These are phyloP conservation scores for Saccostrea echinata DNA, from an alignment of 1,140 invertebrate species.

Conservation along the genomic window DNA sequence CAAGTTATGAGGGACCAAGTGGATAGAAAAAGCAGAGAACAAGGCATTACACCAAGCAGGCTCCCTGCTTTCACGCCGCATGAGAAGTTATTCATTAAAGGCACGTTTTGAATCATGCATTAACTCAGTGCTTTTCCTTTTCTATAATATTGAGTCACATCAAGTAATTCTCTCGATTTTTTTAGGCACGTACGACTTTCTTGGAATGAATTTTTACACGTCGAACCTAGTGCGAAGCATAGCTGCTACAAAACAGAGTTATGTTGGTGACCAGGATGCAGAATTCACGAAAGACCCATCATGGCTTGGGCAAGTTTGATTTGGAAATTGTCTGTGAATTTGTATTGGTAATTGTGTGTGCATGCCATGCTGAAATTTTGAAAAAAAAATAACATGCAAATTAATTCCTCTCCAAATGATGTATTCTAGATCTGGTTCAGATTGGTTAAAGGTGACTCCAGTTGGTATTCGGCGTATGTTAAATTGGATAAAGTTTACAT, in stretches of 20 bases:
- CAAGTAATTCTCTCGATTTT: not conserved
- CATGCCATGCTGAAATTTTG: not conserved
- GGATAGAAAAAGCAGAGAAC: constrained; percentile 65
- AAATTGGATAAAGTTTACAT: constrained; percentile 83
- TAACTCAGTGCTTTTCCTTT: not conserved
- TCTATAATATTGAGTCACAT: not conserved
- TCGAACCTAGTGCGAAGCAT: constrained; percentile 63
- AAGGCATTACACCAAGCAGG: constrained; percentile 64
- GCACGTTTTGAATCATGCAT: constrained; percentile 45
- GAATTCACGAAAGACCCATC: constrained; percentile 57
- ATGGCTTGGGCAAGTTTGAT: constrained; percentile 62
- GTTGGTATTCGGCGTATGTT: constrained; percentile 85
- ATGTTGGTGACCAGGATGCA: constrained; percentile 63
- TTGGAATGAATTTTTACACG: constrained; percentile 77
- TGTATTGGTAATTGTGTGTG: not conserved
- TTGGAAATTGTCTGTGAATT: not conserved
- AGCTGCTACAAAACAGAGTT: constrained; percentile 56
- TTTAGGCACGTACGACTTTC: constrained; percentile 73
- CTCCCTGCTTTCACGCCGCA: constrained; percentile 63
- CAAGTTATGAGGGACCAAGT: constrained; percentile 72
- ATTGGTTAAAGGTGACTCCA: constrained; percentile 80
- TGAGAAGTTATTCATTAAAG: constrained; percentile 62
- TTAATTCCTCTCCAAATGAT: not conserved
- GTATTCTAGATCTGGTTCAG: constrained; percentile 56
- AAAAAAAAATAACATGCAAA: too few species aligned